These are phyloP conservation scores for Himalopsyche anomala DNA, from an alignment of 2,888 invertebrate species.

Conservation along the genomic window DNA sequence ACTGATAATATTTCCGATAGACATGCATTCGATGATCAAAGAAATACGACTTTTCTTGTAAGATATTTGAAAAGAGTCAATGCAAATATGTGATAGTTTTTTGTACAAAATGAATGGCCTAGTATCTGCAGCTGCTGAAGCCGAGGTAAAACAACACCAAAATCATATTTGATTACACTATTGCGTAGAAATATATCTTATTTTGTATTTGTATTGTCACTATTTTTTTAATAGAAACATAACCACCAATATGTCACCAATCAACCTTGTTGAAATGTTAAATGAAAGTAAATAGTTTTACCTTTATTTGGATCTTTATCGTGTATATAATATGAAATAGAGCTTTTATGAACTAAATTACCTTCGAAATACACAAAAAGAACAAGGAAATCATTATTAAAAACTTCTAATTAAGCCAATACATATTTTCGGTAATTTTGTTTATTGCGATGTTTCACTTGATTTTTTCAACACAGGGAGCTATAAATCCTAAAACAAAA, in stretches of 20 bases:
- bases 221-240: slow-evolving; percentile 14
- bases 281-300: not conserved
- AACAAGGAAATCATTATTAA: no score
- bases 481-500: no score
- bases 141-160: slow-evolving; percentile 60
- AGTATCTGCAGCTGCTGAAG: slow-evolving; percentile 65
- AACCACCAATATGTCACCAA: not conserved
- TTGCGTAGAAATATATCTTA: not conserved
- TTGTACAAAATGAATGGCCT: slow-evolving; percentile 65
- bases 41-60: slow-evolving; percentile 16
- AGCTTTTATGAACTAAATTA: not conserved
- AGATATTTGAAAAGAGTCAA: slow-evolving; percentile 56
- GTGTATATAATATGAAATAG: not conserved
- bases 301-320: not conserved
- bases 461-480: no score
- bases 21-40: not conserved
- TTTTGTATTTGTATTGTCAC: not conserved
- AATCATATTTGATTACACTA: slow-evolving; percentile 8
- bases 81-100: slow-evolving; percentile 60
- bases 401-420: no score
- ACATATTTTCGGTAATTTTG: no score
- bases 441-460: no score
- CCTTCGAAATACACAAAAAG: no score
- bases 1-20: not conserved
- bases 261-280: slow-evolving; percentile 9